phyloP scores from a whole-genome alignment of 2,113 vertebrate species.

The Chloropsis cyanopogon region DNA sequence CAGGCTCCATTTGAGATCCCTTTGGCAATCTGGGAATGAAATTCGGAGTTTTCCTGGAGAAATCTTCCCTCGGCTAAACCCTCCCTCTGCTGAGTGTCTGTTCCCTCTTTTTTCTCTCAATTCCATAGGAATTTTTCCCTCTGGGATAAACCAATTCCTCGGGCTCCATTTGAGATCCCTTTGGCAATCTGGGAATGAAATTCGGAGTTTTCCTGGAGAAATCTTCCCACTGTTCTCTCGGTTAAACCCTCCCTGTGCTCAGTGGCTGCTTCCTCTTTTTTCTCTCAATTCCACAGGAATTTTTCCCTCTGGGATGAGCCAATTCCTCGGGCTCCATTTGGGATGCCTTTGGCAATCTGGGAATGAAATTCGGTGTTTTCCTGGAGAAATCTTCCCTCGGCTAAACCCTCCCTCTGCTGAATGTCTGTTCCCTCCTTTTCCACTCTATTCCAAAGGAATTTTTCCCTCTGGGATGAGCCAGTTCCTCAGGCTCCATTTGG shows the following conservation, averaged over 20 bases:
- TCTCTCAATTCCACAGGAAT: not conserved
- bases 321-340: not conserved
- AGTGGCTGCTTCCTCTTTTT: not conserved
- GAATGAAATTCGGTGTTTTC: not conserved
- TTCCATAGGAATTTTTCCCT: no score
- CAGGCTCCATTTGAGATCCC: not conserved
- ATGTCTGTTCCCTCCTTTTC: not conserved
- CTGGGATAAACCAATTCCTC: no score
- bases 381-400: not conserved
- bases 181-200: no score
- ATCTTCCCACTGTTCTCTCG: not conserved
- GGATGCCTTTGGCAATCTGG: not conserved
- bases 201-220: not conserved
- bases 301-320: not conserved
- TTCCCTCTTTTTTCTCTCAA: no score
- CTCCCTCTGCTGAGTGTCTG: no score
- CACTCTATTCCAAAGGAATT: no score
- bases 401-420: not conserved
- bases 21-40: no score
- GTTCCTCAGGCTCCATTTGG: not conserved
- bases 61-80: no score
- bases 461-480: not conserved
- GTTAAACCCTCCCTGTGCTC: no score
- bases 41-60: no score
- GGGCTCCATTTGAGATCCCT: no score